Evolutionary conservation across 2,888 invertebrate genomes (phyloP).

Genomic region (Pharmacophagus antenor): DNA sequence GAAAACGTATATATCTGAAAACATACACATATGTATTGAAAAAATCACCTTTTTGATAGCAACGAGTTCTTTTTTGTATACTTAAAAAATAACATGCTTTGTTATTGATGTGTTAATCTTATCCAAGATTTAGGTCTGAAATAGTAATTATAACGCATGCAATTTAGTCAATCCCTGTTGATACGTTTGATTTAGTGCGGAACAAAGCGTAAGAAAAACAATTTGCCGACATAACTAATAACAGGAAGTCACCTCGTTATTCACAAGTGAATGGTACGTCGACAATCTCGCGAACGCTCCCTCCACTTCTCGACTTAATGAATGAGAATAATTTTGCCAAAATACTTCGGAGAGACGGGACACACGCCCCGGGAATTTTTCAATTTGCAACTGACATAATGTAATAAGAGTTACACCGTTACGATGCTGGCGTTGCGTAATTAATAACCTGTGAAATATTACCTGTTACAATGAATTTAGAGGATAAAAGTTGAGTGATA

Average conservation of each 20-base stretch:
- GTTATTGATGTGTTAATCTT: too few species aligned
- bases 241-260: slow-evolving; percentile 78
- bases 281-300: slow-evolving; percentile 73
- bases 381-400: slow-evolving; percentile 81
- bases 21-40: slow-evolving; percentile 6
- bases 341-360: slow-evolving; percentile 78
- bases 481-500: slow-evolving; percentile 80
- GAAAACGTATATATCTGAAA: slow-evolving; percentile 27
- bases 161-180: neutral
- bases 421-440: slow-evolving; percentile 75
- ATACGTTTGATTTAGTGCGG: slow-evolving; percentile 33
- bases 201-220: slow-evolving; percentile 68
- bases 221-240: slow-evolving; percentile 76
- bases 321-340: slow-evolving; percentile 80
- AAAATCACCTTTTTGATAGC: neutral
- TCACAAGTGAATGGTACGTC: slow-evolving; percentile 76
- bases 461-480: slow-evolving; percentile 79
- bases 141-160: neutral
- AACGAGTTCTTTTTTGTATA: neutral
- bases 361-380: slow-evolving; percentile 80
- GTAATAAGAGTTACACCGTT: slow-evolving; percentile 79
- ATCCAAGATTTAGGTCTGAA: neutral
- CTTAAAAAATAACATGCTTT: neutral
- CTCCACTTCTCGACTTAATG: slow-evolving; percentile 78
- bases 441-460: slow-evolving; percentile 80